phyloP scores from a whole-genome alignment of 2,888 invertebrate genomes.

The Mayetiola destructor region DNA sequence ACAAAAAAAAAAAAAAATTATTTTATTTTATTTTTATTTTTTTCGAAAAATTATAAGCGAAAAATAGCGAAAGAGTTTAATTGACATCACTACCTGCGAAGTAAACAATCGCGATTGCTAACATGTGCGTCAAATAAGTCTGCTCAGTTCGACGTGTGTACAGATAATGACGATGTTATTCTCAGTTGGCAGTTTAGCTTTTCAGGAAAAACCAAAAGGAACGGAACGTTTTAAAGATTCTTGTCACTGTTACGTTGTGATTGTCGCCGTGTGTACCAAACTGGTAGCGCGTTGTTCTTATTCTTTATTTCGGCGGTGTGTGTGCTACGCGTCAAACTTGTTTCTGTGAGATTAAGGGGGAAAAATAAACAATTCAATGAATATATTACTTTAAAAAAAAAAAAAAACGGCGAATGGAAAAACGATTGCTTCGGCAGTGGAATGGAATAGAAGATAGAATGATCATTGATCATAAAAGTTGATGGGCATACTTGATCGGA shows the following conservation, averaged over 20 bases:
- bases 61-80: no score
- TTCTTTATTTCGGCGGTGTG: no score
- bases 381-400: not conserved
- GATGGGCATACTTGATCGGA: not conserved
- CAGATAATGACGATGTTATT: constrained; percentile 7
- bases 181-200: constrained; percentile 1
- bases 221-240: not conserved
- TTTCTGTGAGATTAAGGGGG: not conserved
- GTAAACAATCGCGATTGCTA: not conserved
- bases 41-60: no score
- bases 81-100: no score
- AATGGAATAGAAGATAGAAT: constrained; percentile 5
- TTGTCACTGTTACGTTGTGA: not conserved
- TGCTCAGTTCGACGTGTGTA: not conserved
- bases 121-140: not conserved
- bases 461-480: not conserved
- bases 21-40: no score
- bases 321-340: constrained; percentile 2
- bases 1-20: no score
- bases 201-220: constrained; percentile 6
- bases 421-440: not conserved
- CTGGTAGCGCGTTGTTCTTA: no score
- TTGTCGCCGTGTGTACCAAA: not conserved
- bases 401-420: not conserved
- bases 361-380: not conserved